Conservation (phyloP, 2,888 invertebrate species). For the Ophonus ardosiacus region DNA sequence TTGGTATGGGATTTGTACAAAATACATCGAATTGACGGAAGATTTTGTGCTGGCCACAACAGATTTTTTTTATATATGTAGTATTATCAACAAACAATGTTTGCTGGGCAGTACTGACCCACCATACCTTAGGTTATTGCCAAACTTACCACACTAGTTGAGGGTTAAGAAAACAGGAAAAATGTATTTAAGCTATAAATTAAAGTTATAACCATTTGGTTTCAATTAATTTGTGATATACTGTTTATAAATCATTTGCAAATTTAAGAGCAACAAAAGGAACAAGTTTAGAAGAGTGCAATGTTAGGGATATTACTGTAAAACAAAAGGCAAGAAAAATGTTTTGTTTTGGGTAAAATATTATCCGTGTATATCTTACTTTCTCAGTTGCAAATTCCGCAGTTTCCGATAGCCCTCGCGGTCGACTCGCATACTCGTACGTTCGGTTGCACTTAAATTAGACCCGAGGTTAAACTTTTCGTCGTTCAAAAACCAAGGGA, state of each 20-base stretch:
- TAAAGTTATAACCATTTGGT: too few relatives aligned
- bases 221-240: too few relatives aligned
- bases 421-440: constrained; percentile 6
- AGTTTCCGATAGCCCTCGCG: constrained; percentile 18
- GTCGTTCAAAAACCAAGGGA: constrained; percentile 47
- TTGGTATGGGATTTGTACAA: too few relatives aligned
- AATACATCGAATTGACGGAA: too few relatives aligned
- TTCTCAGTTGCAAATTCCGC: constrained; percentile 17
- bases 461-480: constrained; percentile 46
- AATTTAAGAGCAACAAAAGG: neutral
- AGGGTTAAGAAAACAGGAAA: too few relatives aligned
- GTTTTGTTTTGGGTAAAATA: neutral
- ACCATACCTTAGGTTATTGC: too few relatives aligned
- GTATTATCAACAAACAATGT: too few relatives aligned
- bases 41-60: too few relatives aligned
- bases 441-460: constrained; percentile 43
- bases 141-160: too few relatives aligned
- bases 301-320: neutral
- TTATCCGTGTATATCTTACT: neutral
- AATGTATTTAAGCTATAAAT: too few relatives aligned
- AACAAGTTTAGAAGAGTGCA: neutral
- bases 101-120: too few relatives aligned
- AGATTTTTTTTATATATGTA: too few relatives aligned
- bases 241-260: neutral
- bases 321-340: neutral